Evolutionary conservation across 2,888 invertebrate species (phyloP).

Genomic region (Drosophila paracracens): DNA sequence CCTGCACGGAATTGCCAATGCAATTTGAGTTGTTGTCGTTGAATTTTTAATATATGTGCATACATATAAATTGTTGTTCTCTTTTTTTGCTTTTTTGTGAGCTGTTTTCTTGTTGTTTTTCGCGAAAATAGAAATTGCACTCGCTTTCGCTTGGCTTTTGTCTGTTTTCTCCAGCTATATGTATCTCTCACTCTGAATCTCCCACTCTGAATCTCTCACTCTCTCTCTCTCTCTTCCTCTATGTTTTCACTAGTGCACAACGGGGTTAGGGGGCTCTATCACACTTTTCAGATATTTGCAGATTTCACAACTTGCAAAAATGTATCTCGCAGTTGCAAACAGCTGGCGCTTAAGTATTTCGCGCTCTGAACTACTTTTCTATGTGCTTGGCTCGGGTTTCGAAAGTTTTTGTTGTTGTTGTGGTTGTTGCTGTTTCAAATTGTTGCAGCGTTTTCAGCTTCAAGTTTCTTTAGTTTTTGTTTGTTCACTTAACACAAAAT

Average conservation of each 20-base stretch:
- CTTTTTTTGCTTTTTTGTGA: constrained; percentile 11
- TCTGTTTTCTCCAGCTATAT: constrained; percentile 32
- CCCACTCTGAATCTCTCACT: constrained; percentile 1
- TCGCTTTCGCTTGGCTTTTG: constrained; percentile 50
- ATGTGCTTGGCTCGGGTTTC: constrained; percentile 63
- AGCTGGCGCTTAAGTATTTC: constrained; percentile 44
- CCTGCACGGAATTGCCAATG: constrained; percentile 57
- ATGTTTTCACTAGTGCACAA: constrained; percentile 34
- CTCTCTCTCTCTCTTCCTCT: constrained; percentile 13
- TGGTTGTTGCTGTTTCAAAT: constrained; percentile 40
- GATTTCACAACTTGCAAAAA: constrained; percentile 60
- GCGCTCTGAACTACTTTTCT: constrained; percentile 76
- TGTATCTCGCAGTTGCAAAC: constrained; percentile 46
- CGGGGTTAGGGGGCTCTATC: background rate
- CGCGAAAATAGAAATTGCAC: constrained; percentile 68
- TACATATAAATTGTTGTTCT: constrained; percentile 12
- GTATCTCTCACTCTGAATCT: constrained; percentile 9
- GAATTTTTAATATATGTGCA: constrained; percentile 16
- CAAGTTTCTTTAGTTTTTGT: constrained; percentile 58
- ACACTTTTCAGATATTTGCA: constrained; percentile 27
- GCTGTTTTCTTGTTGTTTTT: constrained; percentile 26
- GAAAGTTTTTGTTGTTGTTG: constrained; percentile 66
- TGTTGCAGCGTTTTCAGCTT: constrained; percentile 47
- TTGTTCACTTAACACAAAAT: constrained; percentile 58
- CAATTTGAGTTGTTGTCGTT: constrained; percentile 32